These are phyloP conservation scores for Antennarius striatus DNA, from an alignment of 2,113 vertebrate genomes.

Conservation along the genomic window DNA sequence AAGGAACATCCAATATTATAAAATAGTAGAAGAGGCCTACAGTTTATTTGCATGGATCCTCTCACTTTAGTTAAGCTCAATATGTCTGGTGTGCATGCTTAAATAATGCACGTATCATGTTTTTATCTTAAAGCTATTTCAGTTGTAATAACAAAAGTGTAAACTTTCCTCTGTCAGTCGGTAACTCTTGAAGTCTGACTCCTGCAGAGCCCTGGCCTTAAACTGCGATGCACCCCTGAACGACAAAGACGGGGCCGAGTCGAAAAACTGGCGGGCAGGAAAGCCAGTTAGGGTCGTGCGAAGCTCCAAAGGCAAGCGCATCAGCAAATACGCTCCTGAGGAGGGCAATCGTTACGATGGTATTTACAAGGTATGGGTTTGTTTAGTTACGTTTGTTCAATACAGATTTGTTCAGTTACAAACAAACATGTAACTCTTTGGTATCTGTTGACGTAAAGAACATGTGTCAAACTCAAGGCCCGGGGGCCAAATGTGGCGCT, in stretches of 20 bases:
- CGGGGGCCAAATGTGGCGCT: too few species aligned
- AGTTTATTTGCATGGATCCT: not conserved
- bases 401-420: not conserved
- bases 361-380: constrained; percentile 92
- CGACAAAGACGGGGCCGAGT: constrained; percentile 97
- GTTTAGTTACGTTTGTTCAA: too few species aligned
- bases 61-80: not conserved
- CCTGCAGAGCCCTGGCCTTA: constrained; percentile 91
- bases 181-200: constrained; percentile 16
- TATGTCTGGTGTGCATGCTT: not conserved
- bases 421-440: too few species aligned
- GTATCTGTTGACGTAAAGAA: too few species aligned
- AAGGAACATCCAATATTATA: not conserved
- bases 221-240: constrained; percentile 98
- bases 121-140: too few species aligned
- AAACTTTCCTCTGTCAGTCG: constrained; percentile 4
- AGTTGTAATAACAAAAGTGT: too few species aligned
- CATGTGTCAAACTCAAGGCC: too few species aligned
- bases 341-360: constrained; percentile 99
- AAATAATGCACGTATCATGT: not conserved
- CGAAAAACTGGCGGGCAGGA: constrained; percentile 96
- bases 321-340: constrained; percentile 98
- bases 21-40: not conserved
- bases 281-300: constrained; percentile 97
- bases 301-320: constrained; percentile 96